A percentile compares a stretch with the other conserved stretches of the same genome.
Conservation (phyloP, 2,113 vertebrate genomes). For the Sakesphorus luctuosus region DNA sequence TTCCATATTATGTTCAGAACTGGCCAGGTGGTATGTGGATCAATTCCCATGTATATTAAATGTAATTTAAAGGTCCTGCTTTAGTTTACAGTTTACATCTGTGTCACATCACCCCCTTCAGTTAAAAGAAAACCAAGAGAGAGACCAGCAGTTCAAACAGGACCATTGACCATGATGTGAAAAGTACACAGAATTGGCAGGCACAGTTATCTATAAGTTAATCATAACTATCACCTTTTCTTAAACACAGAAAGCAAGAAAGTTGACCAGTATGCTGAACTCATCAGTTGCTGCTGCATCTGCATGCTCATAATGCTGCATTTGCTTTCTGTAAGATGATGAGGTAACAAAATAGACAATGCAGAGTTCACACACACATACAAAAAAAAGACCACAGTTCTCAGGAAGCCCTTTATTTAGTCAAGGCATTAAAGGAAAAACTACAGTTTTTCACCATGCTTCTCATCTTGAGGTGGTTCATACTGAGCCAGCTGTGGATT, state of each 20-base stretch:
- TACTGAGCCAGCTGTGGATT: conserved; percentile 87
- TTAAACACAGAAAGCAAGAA: not conserved
- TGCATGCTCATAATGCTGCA: not conserved
- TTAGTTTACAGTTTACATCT: not conserved
- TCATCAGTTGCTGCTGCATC: not conserved
- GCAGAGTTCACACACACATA: conserved; percentile 47
- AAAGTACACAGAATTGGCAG: not conserved
- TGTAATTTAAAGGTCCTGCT: not conserved
- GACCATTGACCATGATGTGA: not conserved
- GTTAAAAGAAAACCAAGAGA: not conserved
- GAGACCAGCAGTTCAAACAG: not conserved
- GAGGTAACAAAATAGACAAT: not conserved
- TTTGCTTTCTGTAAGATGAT: conserved; percentile 34
- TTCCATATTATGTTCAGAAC: not conserved
- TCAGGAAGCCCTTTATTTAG: conserved; percentile 80
- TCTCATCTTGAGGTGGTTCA: conserved; percentile 83
- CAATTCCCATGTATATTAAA: no score
- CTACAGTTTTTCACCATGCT: conserved; percentile 77
- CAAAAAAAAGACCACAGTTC: conserved; percentile 57
- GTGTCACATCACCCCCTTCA: not conserved
- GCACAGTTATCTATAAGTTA: not conserved
- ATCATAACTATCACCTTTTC: not conserved
- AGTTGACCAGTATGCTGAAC: not conserved
- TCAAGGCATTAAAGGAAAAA: conserved; percentile 57
- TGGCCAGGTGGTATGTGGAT: not conserved